Conservation (phyloP, 1,140 invertebrate species). For the Yoshiicerus persimilis region DNA sequence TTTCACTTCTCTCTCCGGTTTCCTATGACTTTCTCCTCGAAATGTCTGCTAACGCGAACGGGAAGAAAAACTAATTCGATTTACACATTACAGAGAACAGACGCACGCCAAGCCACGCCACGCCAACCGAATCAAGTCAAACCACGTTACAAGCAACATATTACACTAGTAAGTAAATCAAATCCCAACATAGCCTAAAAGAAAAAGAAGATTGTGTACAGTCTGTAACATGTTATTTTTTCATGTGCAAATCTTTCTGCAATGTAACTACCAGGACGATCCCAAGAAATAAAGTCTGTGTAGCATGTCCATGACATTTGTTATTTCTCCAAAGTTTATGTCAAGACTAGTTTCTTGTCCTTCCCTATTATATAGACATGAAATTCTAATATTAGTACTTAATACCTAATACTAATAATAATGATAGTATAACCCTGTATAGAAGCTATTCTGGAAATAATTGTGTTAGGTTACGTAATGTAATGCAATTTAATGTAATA, state of each 20-base stretch:
- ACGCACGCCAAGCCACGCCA: not conserved
- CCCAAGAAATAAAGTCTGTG: not conserved
- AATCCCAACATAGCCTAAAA: not conserved
- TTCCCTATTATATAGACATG: not conserved
- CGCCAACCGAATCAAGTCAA: not conserved
- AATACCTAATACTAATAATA: too few species aligned
- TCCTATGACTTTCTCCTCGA: not conserved
- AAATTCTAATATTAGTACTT: not conserved
- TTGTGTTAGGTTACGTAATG: not conserved
- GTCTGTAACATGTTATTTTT: not conserved
- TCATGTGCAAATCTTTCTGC: not conserved
- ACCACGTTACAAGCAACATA: not conserved
- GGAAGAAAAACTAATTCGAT: not conserved
- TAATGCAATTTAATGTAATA: conserved; percentile 12
- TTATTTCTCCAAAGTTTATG: not conserved
- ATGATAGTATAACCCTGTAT: not conserved
- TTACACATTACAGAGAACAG: not conserved
- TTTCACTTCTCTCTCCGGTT: not conserved
- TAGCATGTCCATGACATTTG: not conserved
- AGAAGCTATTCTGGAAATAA: not conserved
- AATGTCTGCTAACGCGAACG: not conserved
- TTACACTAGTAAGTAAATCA: not conserved
- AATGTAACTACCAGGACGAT: not conserved
- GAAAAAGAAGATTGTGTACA: not conserved
- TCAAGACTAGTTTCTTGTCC: not conserved